Base-by-base conservation (phyloP, 2,888 invertebrate species). In the Petrolisthes cinctipes region DNA sequence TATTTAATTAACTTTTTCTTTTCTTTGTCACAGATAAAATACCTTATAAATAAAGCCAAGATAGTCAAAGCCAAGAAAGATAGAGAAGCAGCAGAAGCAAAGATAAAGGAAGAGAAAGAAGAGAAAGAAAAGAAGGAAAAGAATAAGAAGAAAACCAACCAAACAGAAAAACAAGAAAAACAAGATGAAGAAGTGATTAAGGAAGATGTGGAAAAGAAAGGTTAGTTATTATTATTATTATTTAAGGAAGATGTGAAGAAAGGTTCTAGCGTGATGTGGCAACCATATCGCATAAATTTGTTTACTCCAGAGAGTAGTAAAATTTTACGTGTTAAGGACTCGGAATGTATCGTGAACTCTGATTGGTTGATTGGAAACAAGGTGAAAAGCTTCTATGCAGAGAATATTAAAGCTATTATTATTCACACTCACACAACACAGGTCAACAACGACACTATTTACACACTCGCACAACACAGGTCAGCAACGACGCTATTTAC, bases 1-100 rank as follows among this genome's bases (percentile, higher is more conserved):
- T 61, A 61, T 61, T 61, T 61, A 61, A 11, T 61, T 9, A 17
- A 11, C 61, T 71, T n/a, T 71, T n/a, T 71, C 14, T 71, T n/a
- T 53, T 81, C 85, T 82, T 85, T n/a, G 80, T 90, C 91, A 66
- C 89, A 93, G 93, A 92, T 93, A 17, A 98, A 98, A 92, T 99
- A 99, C 94, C 94, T 99, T 89, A 94, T 97, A 0, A 98, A 97
- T 92, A 99, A 99, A 93, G 95, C 97, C 91, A 97, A 92, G 89
- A 92, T 92, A 86, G 92, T 91, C 23, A 92, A 92, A 85, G 91
- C 92, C 14, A 91, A 91, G 76, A 92, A 92, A 78, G 91, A 92
- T 51, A 85, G 91, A 23, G 91, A 92, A 75, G 92, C 91, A 57
- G 91, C 90, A 1, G 91, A 91, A 9, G 91, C 91, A 17, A 85